Percentiles rank a stretch among this genome's conserved stretches.
Evolutionary conservation across 1,140 invertebrate genomes (phyloP).

Genomic region (Drosophila truncata): DNA sequence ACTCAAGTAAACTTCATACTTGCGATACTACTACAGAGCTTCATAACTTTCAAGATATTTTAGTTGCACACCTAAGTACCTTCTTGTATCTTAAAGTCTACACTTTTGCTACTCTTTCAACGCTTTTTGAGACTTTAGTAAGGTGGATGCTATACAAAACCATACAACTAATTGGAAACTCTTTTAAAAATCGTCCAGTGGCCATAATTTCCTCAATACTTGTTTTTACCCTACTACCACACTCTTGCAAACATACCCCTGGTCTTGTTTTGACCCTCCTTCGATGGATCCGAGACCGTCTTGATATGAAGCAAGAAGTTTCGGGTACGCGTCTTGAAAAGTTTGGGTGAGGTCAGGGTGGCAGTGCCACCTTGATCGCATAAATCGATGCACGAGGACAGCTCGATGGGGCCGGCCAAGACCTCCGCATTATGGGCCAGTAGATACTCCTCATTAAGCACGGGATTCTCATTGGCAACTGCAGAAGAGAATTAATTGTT

Average conservation of each 20-base stretch:
- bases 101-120: not conserved
- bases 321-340: constrained; percentile 91
- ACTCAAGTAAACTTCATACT: not conserved
- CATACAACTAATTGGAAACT: not conserved
- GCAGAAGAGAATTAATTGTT: not conserved
- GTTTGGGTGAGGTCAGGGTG: constrained; percentile 93
- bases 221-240: not conserved
- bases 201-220: no score
- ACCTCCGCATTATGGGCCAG: constrained; percentile 95
- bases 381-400: constrained; percentile 92
- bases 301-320: constrained; percentile 95
- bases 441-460: constrained; percentile 92
- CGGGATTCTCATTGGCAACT: constrained; percentile 89
- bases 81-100: not conserved
- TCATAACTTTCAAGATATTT: not conserved
- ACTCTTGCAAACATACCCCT: constrained; percentile 85
- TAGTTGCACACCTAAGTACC: not conserved
- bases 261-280: constrained; percentile 86
- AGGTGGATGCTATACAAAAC: not conserved
- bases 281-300: constrained; percentile 89
- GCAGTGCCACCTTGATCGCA: constrained; percentile 93
- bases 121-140: not conserved
- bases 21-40: not conserved
- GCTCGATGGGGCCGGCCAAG: constrained; percentile 93
- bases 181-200: not conserved